Evolutionary conservation across 2,113 vertebrate genomes (phyloP), one percentile per base, ranked within the genome.

Genomic region (Pavo muticus): DNA sequence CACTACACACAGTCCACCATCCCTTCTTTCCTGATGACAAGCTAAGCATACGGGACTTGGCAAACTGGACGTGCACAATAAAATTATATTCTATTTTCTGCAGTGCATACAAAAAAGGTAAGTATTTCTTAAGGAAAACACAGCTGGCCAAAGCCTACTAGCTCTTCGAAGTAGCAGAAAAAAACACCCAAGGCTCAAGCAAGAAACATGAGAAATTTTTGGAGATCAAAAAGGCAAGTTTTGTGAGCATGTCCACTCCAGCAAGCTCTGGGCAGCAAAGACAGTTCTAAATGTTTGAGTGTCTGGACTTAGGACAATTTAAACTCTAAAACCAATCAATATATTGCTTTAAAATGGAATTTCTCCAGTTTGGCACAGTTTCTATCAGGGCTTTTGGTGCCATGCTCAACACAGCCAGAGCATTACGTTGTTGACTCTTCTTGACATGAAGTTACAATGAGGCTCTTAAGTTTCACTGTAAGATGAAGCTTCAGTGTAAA

Each of bases 1-100:
- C 78, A 35, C 45, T 70, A 45, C 9, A 29, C 8, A 72, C 68
- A 68, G 60, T 61, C 81, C 42, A 23, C 84, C 48, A 19, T 84
- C 61, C 61, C 13, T 35, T 81, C 88, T 57, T 77, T 48, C 69
- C 70, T 1, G 11, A 77, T 88, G 91, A 94, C 93, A 96, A 95
- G 93, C 87, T 82, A 87, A 88, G 82, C 80, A n/a, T 83, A 83
- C 48, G 74, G 60, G 63, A 90, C 89, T 91, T 93, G 78, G 90
- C 93, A 75, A 95, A 78, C 61, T 59, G 72, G 71, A 88, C 65
- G 67, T 60, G 77, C 87, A 88, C 75, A 76, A 94, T 47, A 86
- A 92, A 88, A 91, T 64, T 47, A 60, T 57, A 77, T 75, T 91
- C 69, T 86, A 1, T 65, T 90, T 93, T 82, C 70, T 91, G 82